Evolutionary conservation across 2,797 vertebrate species (phyloP).

Genomic region (Alectoris magna): DNA sequence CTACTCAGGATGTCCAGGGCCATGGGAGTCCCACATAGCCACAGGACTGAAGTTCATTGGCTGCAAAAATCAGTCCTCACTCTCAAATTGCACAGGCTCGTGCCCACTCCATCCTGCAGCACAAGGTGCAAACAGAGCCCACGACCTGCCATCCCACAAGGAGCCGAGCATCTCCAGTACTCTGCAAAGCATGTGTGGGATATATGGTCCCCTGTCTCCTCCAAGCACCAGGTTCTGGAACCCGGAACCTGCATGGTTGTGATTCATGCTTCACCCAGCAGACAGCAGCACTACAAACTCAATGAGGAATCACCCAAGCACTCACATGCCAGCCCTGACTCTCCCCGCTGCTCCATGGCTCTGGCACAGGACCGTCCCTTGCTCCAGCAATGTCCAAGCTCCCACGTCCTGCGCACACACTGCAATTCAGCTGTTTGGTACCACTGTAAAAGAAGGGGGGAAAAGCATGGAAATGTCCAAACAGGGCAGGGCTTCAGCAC

Average conservation of each 20-base stretch:
- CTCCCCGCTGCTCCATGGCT: not conserved
- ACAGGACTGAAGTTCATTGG: not conserved
- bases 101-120: not conserved
- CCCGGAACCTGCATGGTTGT: not conserved
- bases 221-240: not conserved
- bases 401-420: fast-evolving
- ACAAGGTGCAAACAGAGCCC: fast-evolving
- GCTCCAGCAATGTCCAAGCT: not conserved
- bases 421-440: not conserved
- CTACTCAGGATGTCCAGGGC: not conserved
- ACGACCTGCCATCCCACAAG: fast-evolving
- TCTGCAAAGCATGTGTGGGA: fast-evolving
- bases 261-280: not conserved
- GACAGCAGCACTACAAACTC: not conserved
- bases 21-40: not conserved
- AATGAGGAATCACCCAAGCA: not conserved
- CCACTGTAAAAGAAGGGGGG: fast-evolving
- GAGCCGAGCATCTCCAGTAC: not conserved
- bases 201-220: not conserved
- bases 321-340: not conserved
- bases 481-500: not conserved
- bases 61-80: not conserved
- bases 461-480: not conserved
- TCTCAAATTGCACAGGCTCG: not conserved
- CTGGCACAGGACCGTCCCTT: fast-evolving